phyloP scores from a whole-genome alignment of 2,888 invertebrate genomes.

The Neria commutata region DNA sequence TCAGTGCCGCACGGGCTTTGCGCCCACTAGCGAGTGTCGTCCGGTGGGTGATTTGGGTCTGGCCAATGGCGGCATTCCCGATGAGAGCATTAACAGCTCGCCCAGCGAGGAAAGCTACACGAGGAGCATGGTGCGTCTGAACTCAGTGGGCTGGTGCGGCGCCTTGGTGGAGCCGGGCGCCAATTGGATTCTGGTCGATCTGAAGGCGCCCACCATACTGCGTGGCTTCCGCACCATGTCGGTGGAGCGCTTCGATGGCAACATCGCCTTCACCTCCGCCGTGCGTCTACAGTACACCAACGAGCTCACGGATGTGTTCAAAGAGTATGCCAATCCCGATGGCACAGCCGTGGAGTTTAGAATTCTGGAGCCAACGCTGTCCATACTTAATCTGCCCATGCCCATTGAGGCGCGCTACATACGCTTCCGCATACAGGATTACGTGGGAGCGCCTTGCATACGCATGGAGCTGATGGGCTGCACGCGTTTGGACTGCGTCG shows the following conservation, averaged over 20 bases:
- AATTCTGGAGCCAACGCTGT: constrained; percentile 87
- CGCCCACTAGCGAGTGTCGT: constrained; percentile 85
- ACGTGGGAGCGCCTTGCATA: constrained; percentile 85
- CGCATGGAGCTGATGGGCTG: constrained; percentile 93
- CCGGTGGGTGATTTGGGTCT: constrained; percentile 87
- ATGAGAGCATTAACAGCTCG: constrained; percentile 86
- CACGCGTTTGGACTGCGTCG: constrained; percentile 84
- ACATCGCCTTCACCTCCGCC: constrained; percentile 86
- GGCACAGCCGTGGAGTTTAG: constrained; percentile 92
- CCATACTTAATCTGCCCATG: constrained; percentile 86
- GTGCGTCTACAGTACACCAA: constrained; percentile 86
- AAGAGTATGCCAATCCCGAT: constrained; percentile 90
- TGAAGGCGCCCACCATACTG: constrained; percentile 86
- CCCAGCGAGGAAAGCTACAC: constrained; percentile 80
- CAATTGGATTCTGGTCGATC: constrained; percentile 87
- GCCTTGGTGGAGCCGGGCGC: constrained; percentile 82
- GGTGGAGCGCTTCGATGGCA: constrained; percentile 80
- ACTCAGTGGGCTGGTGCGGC: constrained; percentile 90
- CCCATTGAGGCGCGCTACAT: constrained; percentile 90
- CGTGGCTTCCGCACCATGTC: constrained; percentile 91
- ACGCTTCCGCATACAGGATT: constrained; percentile 85
- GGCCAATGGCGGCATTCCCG: constrained; percentile 84
- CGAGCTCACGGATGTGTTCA: constrained; percentile 85
- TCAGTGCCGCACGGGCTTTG: constrained; percentile 82
- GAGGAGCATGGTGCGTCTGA: constrained; percentile 83